Percentiles rank a stretch among this genome's conserved stretches.
phyloP scores from a whole-genome alignment of 2,797 vertebrate species.

The Diplodus sargus region DNA sequence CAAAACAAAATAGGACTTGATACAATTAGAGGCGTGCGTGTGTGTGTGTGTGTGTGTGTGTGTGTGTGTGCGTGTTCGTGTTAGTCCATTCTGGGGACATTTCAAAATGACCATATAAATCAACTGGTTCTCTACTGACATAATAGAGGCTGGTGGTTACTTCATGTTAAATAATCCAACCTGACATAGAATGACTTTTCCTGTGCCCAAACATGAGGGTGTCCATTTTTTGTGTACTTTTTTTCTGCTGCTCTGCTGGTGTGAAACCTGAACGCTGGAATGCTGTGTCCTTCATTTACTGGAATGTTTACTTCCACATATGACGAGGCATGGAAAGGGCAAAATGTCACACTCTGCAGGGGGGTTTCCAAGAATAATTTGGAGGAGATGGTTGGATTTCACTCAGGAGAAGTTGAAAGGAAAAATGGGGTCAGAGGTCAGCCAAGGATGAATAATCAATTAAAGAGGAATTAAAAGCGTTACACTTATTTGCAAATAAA shows the following conservation, averaged over 20 bases:
- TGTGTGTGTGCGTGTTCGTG: too few relatives aligned
- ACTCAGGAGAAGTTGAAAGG: conserved; percentile 70
- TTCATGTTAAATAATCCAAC: neutral
- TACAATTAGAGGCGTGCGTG: too few relatives aligned
- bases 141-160: neutral
- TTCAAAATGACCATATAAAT: neutral
- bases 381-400: conserved; percentile 76
- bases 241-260: conserved; percentile 34
- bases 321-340: conserved; percentile 65
- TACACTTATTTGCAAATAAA: conserved; percentile 77
- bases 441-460: conserved; percentile 75
- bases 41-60: too few relatives aligned
- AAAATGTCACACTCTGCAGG: conserved; percentile 76
- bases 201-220: neutral
- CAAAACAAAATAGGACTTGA: too few relatives aligned
- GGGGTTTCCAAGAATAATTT: conserved; percentile 82
- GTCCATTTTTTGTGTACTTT: conserved; percentile 21
- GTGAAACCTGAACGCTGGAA: conserved; percentile 62
- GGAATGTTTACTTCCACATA: conserved; percentile 73
- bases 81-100: too few relatives aligned
- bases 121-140: neutral
- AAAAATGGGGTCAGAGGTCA: conserved; percentile 70
- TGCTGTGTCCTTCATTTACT: conserved; percentile 37
- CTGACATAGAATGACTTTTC: neutral
- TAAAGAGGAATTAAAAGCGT: conserved; percentile 75